phyloP scores from a whole-genome alignment of 2,797 vertebrate genomes.

The Ibycter americanus region DNA sequence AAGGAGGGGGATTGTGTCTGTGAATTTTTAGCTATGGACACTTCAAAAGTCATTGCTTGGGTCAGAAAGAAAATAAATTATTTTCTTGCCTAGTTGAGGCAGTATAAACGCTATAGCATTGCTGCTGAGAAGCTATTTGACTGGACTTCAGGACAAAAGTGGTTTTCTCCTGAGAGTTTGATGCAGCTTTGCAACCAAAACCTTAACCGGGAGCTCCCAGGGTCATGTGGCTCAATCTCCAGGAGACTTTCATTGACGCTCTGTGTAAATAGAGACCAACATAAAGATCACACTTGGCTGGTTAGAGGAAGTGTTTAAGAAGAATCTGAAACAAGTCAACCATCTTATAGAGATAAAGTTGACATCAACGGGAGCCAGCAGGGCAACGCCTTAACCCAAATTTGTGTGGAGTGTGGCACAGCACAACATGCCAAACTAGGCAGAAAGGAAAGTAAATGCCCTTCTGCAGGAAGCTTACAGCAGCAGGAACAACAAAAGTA shows the following conservation, averaged over 20 bases:
- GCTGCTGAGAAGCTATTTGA: neutral
- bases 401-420: neutral
- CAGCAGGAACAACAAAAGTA: neutral
- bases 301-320: neutral
- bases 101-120: neutral
- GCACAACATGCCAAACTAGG: neutral
- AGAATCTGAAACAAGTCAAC: neutral
- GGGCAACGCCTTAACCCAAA: neutral
- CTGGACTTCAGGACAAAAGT: neutral
- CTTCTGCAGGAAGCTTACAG: neutral
- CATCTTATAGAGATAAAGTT: rapidly evolving
- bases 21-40: neutral
- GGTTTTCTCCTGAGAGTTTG: neutral
- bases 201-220: neutral
- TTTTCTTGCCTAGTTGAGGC: neutral
- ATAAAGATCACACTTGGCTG: neutral
- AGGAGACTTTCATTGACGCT: neutral
- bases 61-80: neutral
- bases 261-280: neutral
- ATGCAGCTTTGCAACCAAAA: neutral
- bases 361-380: neutral
- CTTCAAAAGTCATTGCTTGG: neutral
- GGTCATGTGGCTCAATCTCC: neutral
- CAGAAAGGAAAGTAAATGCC: neutral
- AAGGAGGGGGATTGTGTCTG: neutral